Conservation (phyloP, 2,888 invertebrate genomes). For the Acleris literana region DNA sequence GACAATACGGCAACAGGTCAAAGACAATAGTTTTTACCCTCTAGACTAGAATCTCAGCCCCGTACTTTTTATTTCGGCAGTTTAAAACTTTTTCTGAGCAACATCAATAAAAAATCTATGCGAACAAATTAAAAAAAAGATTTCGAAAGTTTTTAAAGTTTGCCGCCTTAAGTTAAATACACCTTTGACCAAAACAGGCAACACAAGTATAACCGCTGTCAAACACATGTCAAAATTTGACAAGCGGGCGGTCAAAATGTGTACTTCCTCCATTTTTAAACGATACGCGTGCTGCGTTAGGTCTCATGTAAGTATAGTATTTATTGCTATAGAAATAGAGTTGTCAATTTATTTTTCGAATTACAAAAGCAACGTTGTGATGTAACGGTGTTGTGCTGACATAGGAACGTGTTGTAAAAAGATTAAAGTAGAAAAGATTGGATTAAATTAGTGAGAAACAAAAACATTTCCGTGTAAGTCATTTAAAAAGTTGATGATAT, state of each 20-base stretch:
- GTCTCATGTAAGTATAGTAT: constrained; percentile 13
- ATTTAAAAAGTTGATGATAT: no score
- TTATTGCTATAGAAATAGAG: constrained; percentile 10
- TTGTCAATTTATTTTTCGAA: background rate
- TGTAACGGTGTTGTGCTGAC: constrained; percentile 44
- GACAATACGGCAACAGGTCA: no score
- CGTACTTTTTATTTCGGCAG: no score
- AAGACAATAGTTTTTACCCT: no score
- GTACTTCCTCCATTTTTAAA: constrained; percentile 33
- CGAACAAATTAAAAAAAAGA: background rate
- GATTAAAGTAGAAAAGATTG: constrained; percentile 42
- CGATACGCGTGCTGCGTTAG: background rate
- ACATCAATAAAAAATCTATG: no score
- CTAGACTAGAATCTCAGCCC: no score
- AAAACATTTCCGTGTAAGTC: background rate
- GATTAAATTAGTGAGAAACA: constrained; percentile 20
- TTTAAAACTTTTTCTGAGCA: no score
- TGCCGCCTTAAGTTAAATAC: constrained; percentile 32
- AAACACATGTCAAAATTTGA: constrained; percentile 47
- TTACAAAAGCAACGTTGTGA: constrained; percentile 1
- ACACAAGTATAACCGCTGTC: constrained; percentile 43
- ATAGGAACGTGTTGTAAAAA: constrained; percentile 47
- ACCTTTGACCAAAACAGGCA: constrained; percentile 32
- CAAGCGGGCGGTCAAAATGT: constrained; percentile 45
- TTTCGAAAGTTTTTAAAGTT: constrained; percentile 28